Conservation (phyloP, 2,113 vertebrate species). For the Crotalus tigris region DNA sequence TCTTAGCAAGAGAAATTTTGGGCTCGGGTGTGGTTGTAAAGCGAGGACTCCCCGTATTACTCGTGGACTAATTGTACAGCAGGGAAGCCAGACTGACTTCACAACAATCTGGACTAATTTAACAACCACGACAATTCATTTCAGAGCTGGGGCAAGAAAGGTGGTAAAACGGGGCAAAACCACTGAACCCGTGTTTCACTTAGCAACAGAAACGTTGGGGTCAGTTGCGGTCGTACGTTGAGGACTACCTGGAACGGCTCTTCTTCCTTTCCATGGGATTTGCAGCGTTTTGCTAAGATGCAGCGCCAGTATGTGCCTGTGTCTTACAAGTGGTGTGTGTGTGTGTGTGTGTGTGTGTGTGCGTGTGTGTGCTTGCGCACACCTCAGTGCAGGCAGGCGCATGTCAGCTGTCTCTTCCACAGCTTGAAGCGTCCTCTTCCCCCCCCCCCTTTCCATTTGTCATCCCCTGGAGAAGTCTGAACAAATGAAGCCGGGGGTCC, state of each 20-base stretch:
- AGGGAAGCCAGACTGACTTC: too few species aligned
- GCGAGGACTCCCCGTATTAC: too few species aligned
- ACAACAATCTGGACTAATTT: not conserved
- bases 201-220: not conserved
- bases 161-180: not conserved
- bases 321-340: not conserved
- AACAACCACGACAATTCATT: not conserved
- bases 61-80: too few species aligned
- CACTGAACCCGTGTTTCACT: not conserved
- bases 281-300: not conserved
- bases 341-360: not conserved
- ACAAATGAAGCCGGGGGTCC: slow-evolving; percentile 4
- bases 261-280: not conserved
- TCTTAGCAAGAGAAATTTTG: too few species aligned
- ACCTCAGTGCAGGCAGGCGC: not conserved
- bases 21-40: too few species aligned
- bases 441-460: not conserved
- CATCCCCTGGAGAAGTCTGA: slow-evolving; percentile 12
- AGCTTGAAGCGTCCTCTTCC: not conserved
- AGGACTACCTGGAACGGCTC: not conserved
- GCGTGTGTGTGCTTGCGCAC: not conserved
- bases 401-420: not conserved
- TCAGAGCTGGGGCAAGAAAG: not conserved
- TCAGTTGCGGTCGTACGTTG: not conserved
- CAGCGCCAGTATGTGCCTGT: not conserved